phyloP scores from a whole-genome alignment of 2,888 invertebrate genomes.

The Orthosia gothica region DNA sequence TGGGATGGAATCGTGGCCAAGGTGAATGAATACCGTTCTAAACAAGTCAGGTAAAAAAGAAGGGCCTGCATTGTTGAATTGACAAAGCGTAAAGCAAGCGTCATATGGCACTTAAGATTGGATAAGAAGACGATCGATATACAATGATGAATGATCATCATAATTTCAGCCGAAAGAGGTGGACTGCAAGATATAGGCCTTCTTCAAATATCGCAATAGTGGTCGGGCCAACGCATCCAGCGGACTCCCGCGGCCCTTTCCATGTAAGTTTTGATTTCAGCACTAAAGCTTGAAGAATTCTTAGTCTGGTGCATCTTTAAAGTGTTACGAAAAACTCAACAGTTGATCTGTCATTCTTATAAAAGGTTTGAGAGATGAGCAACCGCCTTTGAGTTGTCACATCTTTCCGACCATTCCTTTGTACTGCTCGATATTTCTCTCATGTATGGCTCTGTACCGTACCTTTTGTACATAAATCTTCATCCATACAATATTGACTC shows the following conservation, averaged over 20 bases:
- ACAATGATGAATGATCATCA: too few species aligned
- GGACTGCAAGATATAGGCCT: too few species aligned
- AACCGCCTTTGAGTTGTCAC: not conserved
- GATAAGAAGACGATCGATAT: not conserved
- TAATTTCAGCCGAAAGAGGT: too few species aligned
- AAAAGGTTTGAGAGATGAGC: not conserved
- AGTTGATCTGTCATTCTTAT: not conserved
- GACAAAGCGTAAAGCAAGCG: not conserved
- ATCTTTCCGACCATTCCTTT: not conserved
- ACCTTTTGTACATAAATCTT: constrained; percentile 38
- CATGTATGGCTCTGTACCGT: constrained; percentile 15
- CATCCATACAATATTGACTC: constrained; percentile 49
- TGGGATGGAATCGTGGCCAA: constrained; percentile 48
- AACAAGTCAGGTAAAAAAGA: constrained; percentile 39
- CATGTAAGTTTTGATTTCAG: too few species aligned
- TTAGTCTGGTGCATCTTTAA: not conserved
- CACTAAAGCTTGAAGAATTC: not conserved
- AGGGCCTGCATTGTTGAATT: constrained; percentile 14
- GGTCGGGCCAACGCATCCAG: too few species aligned
- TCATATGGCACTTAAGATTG: not conserved
- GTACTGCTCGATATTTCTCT: constrained; percentile 1
- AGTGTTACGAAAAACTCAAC: not conserved
- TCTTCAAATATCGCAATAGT: too few species aligned
- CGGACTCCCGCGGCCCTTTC: too few species aligned
- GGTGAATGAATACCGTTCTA: constrained; percentile 41